Conservation (phyloP, 2,797 vertebrate species). For the Leptatherina wallacei region DNA sequence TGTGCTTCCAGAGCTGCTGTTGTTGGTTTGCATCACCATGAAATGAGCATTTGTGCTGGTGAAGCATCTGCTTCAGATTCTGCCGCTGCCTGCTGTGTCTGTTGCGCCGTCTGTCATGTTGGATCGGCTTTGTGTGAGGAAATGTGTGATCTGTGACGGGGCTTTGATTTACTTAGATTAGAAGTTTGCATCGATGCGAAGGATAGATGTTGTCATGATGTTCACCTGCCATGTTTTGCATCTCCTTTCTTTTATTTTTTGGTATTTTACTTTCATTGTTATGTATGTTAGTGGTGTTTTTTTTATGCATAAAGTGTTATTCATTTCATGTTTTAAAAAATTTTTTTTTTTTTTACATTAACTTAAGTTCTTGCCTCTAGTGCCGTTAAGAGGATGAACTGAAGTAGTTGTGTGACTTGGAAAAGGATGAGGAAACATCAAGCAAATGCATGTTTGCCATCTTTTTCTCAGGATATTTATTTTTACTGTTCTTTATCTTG, state of each 20-base stretch:
- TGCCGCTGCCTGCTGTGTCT: background rate
- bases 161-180: conserved; percentile 20
- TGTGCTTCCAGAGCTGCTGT: conserved; percentile 20
- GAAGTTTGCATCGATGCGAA: background rate
- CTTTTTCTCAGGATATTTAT: conserved; percentile 21
- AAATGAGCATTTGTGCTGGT: conserved; percentile 34
- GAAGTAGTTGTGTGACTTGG: conserved; percentile 12
- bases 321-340: conserved; percentile 5
- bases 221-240: conserved; percentile 8
- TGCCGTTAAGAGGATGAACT: conserved; percentile 24
- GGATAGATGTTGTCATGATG: background rate
- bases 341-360: no score
- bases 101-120: conserved; percentile 30
- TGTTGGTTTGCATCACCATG: conserved; percentile 23
- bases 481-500: conserved; percentile 6
- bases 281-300: conserved; percentile 8
- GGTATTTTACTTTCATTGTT: conserved; percentile 6
- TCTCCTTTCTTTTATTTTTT: conserved; percentile 31
- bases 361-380: conserved; percentile 8
- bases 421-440: conserved; percentile 35
- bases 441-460: conserved; percentile 24
- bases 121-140: conserved; percentile 4
- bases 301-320: conserved; percentile 6
- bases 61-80: conserved; percentile 20
- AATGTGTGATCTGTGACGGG: conserved; percentile 22